Evolutionary conservation across 2,113 vertebrate genomes (phyloP).

Genomic region (Atractosteus spatula): DNA sequence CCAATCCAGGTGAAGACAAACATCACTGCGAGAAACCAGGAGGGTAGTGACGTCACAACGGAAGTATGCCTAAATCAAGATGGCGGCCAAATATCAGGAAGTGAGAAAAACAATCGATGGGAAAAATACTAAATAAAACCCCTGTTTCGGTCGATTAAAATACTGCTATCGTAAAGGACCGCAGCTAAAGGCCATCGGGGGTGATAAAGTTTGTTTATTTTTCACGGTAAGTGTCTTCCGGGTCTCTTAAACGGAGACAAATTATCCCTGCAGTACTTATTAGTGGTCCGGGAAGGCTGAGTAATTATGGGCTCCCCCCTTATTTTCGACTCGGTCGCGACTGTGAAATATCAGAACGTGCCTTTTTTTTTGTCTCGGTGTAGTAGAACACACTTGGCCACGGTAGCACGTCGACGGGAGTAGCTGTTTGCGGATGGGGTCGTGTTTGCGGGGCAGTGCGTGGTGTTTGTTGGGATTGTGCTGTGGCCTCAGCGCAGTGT

Average conservation of each 20-base stretch:
- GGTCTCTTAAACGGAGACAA: not conserved
- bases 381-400: too few relatives aligned
- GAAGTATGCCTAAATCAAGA: conserved; percentile 70
- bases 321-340: not conserved
- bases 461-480: too few relatives aligned
- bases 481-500: too few relatives aligned
- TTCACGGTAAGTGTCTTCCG: conserved; percentile 4
- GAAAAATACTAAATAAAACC: conserved; percentile 53
- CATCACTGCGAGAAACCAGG: too few relatives aligned
- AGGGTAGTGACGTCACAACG: conserved; percentile 35
- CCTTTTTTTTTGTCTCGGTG: too few relatives aligned
- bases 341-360: not conserved
- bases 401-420: too few relatives aligned
- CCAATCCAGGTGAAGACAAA: too few relatives aligned
- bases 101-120: conserved; percentile 56
- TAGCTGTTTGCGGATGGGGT: not conserved
- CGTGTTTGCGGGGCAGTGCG: not conserved
- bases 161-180: not conserved
- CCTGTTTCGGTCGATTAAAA: conserved; percentile 29
- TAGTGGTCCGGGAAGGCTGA: not conserved
- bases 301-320: not conserved
- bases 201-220: not conserved
- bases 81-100: conserved; percentile 68
- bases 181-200: not conserved
- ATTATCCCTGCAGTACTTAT: not conserved